Evolutionary conservation across 2,797 vertebrate species (phyloP).

Genomic region (Setipinna tenuifilis): DNA sequence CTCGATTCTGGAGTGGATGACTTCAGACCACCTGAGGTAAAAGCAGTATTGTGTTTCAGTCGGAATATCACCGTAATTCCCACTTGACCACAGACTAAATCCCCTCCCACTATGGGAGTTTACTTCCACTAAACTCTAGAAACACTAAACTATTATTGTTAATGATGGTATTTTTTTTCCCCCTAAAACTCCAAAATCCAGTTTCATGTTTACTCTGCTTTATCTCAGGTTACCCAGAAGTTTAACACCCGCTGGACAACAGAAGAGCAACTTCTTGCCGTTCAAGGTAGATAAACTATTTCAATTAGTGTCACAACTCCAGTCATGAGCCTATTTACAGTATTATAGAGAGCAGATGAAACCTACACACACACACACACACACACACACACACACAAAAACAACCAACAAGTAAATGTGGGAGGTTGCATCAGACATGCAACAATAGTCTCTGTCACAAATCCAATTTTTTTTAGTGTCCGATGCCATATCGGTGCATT

Average conservation of each 20-base stretch:
- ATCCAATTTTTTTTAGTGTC: too few relatives aligned
- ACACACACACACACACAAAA: background rate
- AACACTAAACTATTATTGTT: background rate
- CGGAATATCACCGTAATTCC: background rate
- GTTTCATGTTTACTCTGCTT: background rate
- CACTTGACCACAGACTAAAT: too few relatives aligned
- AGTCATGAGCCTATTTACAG: background rate
- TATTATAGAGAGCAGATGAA: background rate
- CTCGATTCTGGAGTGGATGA: slow-evolving; percentile 92
- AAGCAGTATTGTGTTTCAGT: background rate
- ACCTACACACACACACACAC: background rate
- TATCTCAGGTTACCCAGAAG: slow-evolving; percentile 92
- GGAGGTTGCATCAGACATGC: too few relatives aligned
- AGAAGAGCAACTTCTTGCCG: slow-evolving; percentile 97
- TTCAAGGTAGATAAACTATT: slow-evolving; percentile 84
- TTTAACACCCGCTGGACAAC: slow-evolving; percentile 99
- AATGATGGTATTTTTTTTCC: background rate
- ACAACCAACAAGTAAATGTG: too few relatives aligned
- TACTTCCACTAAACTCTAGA: background rate
- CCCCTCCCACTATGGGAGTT: background rate
- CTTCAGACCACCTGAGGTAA: slow-evolving; percentile 91
- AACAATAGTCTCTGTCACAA: too few relatives aligned
- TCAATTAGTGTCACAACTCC: background rate
- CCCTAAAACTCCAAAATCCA: background rate
- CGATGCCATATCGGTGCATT: too few relatives aligned